phyloP scores from a whole-genome alignment of 2,888 invertebrate species.

The Hirtodrosophila histrioides region DNA sequence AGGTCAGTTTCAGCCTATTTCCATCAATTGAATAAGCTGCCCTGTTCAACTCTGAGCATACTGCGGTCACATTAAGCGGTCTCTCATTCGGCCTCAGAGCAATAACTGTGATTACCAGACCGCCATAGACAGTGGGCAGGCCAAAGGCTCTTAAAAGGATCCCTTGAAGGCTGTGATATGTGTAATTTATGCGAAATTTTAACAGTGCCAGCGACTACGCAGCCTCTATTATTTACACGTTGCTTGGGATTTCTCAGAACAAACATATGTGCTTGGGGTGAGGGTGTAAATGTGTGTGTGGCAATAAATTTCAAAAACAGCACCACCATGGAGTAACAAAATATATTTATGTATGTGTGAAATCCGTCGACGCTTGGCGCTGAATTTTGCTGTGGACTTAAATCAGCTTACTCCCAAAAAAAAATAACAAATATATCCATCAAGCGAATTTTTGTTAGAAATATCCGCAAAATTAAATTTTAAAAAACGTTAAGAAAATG shows the following conservation, averaged over 20 bases:
- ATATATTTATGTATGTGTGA: constrained; percentile 49
- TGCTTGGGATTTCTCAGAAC: constrained; percentile 12
- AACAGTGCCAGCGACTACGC: constrained; percentile 59
- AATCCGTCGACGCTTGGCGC: constrained; percentile 52
- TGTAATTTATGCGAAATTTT: constrained; percentile 74
- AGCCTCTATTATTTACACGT: constrained; percentile 55
- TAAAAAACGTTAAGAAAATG: constrained; percentile 41
- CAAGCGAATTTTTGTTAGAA: constrained; percentile 57
- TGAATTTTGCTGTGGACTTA: constrained; percentile 61
- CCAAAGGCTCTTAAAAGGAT: constrained; percentile 13
- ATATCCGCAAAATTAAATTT: constrained; percentile 27
- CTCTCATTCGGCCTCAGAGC: constrained; percentile 54
- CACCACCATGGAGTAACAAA: constrained; percentile 15
- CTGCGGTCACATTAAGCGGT: constrained; percentile 22
- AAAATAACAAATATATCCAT: constrained; percentile 40
- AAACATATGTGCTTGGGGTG: constrained; percentile 4
- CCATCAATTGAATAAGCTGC: too few relatives aligned
- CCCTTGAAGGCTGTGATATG: constrained; percentile 24
- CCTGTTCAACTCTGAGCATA: background rate
- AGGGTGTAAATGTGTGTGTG: constrained; percentile 3
- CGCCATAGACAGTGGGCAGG: constrained; percentile 11
- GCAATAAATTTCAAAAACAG: constrained; percentile 41
- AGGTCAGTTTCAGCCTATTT: constrained; percentile 10
- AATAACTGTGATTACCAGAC: constrained; percentile 65
- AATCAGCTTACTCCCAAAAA: constrained; percentile 55